Evolutionary conservation across 2,797 vertebrate genomes (phyloP), one percentile per base, ranked within the genome.

Genomic region (Cossypha caffra): DNA sequence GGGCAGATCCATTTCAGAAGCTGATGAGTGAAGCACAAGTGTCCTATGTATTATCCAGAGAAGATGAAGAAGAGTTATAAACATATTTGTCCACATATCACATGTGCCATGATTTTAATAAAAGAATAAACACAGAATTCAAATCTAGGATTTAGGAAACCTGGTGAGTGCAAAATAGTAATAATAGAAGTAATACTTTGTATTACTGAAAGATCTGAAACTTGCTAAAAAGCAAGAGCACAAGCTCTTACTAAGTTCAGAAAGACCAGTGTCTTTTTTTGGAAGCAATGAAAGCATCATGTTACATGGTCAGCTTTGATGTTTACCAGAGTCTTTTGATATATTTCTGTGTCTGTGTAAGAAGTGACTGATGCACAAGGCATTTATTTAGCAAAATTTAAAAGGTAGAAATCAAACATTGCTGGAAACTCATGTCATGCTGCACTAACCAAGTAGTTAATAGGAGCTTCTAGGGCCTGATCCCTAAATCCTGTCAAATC

Each of bases 1-100:
- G n/a, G 57, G 35, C 57, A 88, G 68, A 73, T 86, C 55, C 24
- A 43, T 94, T 95, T 96, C 35, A 35, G 66, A 94, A 88, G 42
- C 85, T 81, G 59, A 63, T 94, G 62, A 77, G 25, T 63, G 82
- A 84, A 94, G 51, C 69, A 24, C 25, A 59, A 72, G 48, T 69
- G 55, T 66, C 78, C 50, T 86, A 1, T 74, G 16, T 82, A 55
- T 88, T 86, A 90, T 52, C 38, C 20, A 18, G 61, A 91, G 64
- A 57, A 71, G 52, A 86, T 54, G 31, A 90, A 58, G 40, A 78
- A n/a, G 28, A 54, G 51, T 77, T 96, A 37, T 33, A 74, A 77
- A 37, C 4, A 0, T 77, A 33, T 87, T 89, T 91, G 16, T 24
- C 37, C 47, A 58, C 25, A 29, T 73, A 31, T 63, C 16, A 3